Percentiles rank a stretch among this genome's conserved stretches.
These are phyloP conservation scores for Leptodactylus fuscus DNA, from an alignment of 2,113 vertebrate genomes.

Conservation along the genomic window DNA sequence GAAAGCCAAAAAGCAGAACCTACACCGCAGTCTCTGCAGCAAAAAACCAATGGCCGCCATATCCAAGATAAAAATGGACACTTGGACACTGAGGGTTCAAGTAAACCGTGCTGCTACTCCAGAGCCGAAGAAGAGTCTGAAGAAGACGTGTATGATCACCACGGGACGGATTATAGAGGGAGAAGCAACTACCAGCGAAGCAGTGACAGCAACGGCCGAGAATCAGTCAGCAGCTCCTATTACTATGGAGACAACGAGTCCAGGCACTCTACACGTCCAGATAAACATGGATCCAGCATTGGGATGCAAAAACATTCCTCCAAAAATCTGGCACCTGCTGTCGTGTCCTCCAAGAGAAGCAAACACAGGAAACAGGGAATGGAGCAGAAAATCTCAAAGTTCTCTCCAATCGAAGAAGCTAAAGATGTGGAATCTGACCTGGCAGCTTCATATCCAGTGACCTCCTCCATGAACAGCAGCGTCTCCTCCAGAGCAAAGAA, in stretches of 20 bases:
- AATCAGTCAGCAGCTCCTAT: conserved; percentile 76
- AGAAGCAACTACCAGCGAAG: conserved; percentile 82
- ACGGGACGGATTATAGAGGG: conserved; percentile 77
- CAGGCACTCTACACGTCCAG: conserved; percentile 81
- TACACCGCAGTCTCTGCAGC: conserved; percentile 61
- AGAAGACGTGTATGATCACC: conserved; percentile 93
- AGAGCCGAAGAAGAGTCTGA: conserved; percentile 93
- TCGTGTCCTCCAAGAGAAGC: conserved; percentile 92
- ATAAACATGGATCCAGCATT: conserved; percentile 76
- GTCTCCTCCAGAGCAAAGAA: conserved; percentile 90
- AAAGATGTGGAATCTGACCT: conserved; percentile 95
- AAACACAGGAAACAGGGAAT: conserved; percentile 97
- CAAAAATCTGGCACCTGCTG: conserved; percentile 91
- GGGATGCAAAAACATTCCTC: conserved; percentile 85
- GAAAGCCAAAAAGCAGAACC: conserved; percentile 84
- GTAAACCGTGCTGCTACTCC: conserved; percentile 81
- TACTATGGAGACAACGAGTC: conserved; percentile 86
- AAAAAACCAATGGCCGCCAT: conserved; percentile 75
- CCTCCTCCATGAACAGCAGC: conserved; percentile 81
- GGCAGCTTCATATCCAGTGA: conserved; percentile 85
- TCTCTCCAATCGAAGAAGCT: conserved; percentile 98
- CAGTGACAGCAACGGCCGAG: conserved; percentile 83
- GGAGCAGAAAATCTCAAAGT: conserved; percentile 98
- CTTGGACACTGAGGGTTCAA: conserved; percentile 73
- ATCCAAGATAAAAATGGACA: conserved; percentile 76